Evolutionary conservation across 2,113 vertebrate genomes (phyloP).

Genomic region (Zootoca vivipara): DNA sequence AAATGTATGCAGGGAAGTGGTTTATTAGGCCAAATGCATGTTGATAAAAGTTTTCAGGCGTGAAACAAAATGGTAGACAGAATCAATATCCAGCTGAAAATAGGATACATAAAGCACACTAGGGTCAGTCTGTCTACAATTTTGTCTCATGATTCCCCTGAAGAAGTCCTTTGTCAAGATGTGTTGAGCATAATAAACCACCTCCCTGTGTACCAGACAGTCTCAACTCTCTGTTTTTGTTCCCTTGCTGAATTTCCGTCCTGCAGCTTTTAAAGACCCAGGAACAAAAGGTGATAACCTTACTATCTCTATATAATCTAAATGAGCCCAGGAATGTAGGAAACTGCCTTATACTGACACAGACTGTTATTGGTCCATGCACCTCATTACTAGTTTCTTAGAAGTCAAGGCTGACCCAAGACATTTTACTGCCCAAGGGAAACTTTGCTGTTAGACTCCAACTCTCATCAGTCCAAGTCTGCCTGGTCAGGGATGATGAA

Average conservation of each 20-base stretch:
- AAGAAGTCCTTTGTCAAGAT: background rate
- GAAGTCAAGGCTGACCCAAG: no score
- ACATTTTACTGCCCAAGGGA: no score
- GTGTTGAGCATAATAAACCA: background rate
- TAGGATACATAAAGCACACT: background rate
- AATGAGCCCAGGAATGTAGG: no score
- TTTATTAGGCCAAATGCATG: background rate
- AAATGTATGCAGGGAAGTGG: background rate
- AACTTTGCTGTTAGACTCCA: no score
- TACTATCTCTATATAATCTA: background rate
- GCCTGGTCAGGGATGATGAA: no score
- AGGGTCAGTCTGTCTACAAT: background rate
- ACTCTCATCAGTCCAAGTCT: no score
- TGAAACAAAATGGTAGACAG: background rate
- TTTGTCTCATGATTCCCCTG: background rate
- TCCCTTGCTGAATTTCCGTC: background rate
- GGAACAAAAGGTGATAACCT: background rate
- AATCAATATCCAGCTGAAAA: background rate
- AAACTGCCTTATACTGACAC: no score
- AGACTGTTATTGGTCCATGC: no score
- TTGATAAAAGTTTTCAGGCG: background rate
- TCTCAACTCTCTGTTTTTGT: background rate
- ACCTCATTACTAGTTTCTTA: no score
- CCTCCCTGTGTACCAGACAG: background rate
- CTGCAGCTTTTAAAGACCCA: background rate